A percentile compares a stretch with the other conserved stretches of the same genome.
Evolutionary conservation across 2,797 vertebrate species (phyloP).

Genomic region (Epinephelus malabaricus): DNA sequence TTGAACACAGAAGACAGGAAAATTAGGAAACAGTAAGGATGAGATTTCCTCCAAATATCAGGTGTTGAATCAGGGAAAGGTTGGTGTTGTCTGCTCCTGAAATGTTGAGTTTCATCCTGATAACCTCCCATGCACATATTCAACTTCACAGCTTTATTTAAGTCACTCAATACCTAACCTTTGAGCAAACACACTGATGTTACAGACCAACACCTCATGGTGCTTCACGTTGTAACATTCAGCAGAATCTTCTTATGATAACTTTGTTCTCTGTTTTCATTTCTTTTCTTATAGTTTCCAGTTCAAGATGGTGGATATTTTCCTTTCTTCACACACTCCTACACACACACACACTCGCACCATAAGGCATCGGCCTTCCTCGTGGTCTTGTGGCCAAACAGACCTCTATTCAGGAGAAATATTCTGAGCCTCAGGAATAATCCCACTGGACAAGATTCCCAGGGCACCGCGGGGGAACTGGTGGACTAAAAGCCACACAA

Average conservation of each 20-base stretch:
- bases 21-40: neutral
- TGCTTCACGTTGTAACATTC: neutral
- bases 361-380: conserved; percentile 37
- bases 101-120: neutral
- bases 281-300: conserved; percentile 13
- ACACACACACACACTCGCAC: conserved; percentile 17
- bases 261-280: conserved; percentile 4
- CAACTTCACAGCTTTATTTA: neutral
- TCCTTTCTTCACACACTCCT: conserved; percentile 5
- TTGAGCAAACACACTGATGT: neutral
- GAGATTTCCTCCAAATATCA: neutral
- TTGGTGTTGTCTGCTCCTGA: too few relatives aligned
- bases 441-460: conserved; percentile 70
- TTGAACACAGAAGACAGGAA: neutral
- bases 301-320: neutral
- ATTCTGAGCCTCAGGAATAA: conserved; percentile 76
- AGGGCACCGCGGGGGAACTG: conserved; percentile 64
- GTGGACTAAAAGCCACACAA: conserved; percentile 77
- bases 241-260: neutral
- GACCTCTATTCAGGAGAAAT: conserved; percentile 74
- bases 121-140: neutral
- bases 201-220: neutral
- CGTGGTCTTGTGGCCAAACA: conserved; percentile 65
- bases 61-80: neutral
- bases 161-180: neutral